Evolutionary conservation across 2,113 vertebrate species (phyloP).

Genomic region (Colossoma macropomum): DNA sequence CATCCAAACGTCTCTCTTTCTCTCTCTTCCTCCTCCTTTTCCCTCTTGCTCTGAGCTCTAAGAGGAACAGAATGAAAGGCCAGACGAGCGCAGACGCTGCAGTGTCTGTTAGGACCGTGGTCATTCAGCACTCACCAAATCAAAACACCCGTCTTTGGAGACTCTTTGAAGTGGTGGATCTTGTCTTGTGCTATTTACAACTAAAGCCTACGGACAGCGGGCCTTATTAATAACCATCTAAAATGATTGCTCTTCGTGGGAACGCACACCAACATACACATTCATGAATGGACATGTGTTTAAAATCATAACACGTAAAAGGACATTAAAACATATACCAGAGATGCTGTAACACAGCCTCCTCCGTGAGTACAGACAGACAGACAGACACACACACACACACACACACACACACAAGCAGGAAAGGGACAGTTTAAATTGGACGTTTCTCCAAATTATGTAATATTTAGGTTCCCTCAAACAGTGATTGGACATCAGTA

Average conservation of each 20-base stretch:
- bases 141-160: constrained; percentile 46
- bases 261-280: constrained; percentile 19
- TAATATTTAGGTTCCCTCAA: constrained; percentile 46
- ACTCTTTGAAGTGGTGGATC: constrained; percentile 40
- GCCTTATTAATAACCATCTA: constrained; percentile 26
- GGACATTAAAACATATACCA: constrained; percentile 35
- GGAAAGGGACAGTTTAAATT: constrained; percentile 39
- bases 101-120: constrained; percentile 38
- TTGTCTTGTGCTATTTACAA: constrained; percentile 56
- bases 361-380: background rate
- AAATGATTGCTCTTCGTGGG: constrained; percentile 20
- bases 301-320: constrained; percentile 50
- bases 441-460: constrained; percentile 50
- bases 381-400: constrained; percentile 20
- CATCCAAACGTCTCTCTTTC: constrained; percentile 60
- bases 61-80: constrained; percentile 29
- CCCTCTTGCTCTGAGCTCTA: constrained; percentile 36
- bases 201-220: constrained; percentile 8
- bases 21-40: constrained; percentile 40
- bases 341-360: background rate
- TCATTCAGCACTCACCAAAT: constrained; percentile 39
- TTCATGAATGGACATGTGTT: constrained; percentile 18
- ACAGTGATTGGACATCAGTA: constrained; percentile 51
- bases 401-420: constrained; percentile 18
- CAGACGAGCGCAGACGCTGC: constrained; percentile 24